Conservation (phyloP, 2,113 vertebrate genomes). For the Myrmecophaga tridactyla region DNA sequence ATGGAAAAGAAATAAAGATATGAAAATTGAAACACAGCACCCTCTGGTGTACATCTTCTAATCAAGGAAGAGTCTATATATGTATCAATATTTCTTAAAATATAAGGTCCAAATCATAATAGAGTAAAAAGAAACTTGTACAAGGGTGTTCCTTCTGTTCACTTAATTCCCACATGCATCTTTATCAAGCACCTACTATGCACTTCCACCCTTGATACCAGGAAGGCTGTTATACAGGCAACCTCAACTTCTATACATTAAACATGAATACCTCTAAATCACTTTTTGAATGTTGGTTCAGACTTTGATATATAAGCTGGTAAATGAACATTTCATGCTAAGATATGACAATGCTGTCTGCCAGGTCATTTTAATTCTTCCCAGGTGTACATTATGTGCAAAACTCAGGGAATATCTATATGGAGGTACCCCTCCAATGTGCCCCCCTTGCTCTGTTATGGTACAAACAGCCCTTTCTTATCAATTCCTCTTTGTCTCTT, state of each 20-base stretch:
- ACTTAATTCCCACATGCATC: neutral
- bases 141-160: neutral
- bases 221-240: neutral
- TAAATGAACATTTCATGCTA: neutral
- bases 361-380: neutral
- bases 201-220: neutral
- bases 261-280: neutral
- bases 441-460: neutral
- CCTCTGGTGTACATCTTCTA: slow-evolving; percentile 65
- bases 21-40: slow-evolving; percentile 63
- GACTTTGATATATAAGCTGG: neutral
- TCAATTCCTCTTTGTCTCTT: neutral
- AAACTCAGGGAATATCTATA: neutral
- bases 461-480: neutral
- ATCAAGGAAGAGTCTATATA: neutral
- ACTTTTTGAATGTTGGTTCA: neutral
- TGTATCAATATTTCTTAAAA: slow-evolving; percentile 13
- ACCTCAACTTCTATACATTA: neutral
- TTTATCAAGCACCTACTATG: neutral
- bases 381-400: neutral
- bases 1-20: slow-evolving; percentile 26
- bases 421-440: neutral
- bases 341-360: neutral
- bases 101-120: neutral
- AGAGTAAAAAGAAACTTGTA: neutral